These are phyloP conservation scores for Chaetura pelagica DNA, from an alignment of 2,113 vertebrate genomes.

Conservation along the genomic window DNA sequence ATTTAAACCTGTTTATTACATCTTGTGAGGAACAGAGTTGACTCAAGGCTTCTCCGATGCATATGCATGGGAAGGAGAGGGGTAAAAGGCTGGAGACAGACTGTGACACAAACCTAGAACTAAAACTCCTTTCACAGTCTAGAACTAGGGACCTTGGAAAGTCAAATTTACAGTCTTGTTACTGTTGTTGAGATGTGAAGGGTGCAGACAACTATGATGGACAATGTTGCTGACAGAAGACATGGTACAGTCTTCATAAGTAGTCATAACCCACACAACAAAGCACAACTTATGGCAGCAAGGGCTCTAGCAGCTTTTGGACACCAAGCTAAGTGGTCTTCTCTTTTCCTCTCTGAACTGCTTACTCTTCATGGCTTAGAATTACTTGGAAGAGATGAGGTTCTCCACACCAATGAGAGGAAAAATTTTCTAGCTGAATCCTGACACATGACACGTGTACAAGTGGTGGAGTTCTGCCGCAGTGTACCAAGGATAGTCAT, in stretches of 20 bases:
- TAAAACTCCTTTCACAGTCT: background rate
- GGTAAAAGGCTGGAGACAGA: background rate
- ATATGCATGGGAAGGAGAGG: background rate
- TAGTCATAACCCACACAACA: background rate
- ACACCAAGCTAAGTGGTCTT: background rate
- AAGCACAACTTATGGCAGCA: background rate
- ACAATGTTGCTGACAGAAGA: background rate
- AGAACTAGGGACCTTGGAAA: background rate
- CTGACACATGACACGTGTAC: fast-evolving
- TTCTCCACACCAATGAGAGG: background rate
- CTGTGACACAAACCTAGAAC: background rate
- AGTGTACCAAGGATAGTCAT: background rate
- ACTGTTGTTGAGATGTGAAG: background rate
- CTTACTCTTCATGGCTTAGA: background rate
- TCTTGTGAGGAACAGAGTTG: background rate
- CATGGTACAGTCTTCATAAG: background rate
- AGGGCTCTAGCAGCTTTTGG: background rate
- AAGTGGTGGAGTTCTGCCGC: background rate
- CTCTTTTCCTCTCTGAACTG: background rate
- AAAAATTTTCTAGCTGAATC: background rate
- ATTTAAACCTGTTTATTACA: background rate
- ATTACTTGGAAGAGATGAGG: background rate
- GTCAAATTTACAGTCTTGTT: background rate
- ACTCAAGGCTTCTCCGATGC: background rate
- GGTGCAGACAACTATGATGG: background rate